phyloP scores from a whole-genome alignment of 2,113 vertebrate genomes.

The Blennius ocellaris region DNA sequence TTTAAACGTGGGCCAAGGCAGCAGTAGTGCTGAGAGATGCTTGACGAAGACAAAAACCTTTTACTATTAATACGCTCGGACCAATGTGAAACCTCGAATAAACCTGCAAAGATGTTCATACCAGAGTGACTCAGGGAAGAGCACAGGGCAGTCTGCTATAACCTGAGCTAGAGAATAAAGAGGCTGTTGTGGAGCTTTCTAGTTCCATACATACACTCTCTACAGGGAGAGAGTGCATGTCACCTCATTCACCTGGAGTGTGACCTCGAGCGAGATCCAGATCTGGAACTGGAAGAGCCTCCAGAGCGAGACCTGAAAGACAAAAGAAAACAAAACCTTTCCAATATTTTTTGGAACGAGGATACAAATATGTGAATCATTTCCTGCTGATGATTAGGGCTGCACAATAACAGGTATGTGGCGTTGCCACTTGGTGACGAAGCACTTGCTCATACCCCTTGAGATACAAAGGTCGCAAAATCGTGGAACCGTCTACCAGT shows the following conservation, averaged over 20 bases:
- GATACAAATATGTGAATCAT: too few species aligned
- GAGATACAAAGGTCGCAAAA: too few species aligned
- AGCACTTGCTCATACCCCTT: too few species aligned
- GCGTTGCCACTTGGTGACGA: too few species aligned
- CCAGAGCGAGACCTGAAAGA: constrained; percentile 97
- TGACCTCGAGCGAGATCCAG: constrained; percentile 96
- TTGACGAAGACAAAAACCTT: background rate
- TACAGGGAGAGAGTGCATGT: constrained; percentile 88
- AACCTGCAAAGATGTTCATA: background rate
- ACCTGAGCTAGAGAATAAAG: constrained; percentile 48
- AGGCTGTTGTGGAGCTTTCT: constrained; percentile 46
- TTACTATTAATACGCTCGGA: background rate
- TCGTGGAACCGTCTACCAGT: too few species aligned
- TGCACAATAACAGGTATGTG: too few species aligned
- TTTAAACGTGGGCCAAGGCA: too few species aligned
- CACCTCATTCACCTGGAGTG: constrained; percentile 99
- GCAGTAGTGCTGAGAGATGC: too few species aligned
- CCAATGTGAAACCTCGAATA: background rate
- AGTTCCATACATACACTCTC: constrained; percentile 84
- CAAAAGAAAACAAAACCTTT: constrained; percentile 75
- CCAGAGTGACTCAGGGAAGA: too few species aligned
- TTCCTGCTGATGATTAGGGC: too few species aligned
- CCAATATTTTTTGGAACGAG: constrained; percentile 72
- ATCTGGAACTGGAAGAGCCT: constrained; percentile 97
- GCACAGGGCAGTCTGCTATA: background rate